Evolutionary conservation across 2,113 vertebrate genomes (phyloP), one percentile per base, ranked within the genome.

Genomic region (Sarotherodon lohbergeri): DNA sequence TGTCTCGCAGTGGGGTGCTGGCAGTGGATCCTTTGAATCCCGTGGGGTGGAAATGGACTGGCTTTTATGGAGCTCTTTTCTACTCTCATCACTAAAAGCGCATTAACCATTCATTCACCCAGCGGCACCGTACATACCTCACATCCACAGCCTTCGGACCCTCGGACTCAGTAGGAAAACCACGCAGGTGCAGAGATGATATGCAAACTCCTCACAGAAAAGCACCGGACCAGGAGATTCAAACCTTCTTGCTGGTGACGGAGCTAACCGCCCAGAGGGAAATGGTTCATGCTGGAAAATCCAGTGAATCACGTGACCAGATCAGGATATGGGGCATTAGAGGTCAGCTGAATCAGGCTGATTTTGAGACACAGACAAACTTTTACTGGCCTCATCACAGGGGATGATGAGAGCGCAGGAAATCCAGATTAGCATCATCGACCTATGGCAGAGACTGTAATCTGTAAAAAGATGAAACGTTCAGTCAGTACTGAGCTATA

Each of bases 321-420:
- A 48, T 46, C 13, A 4, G 14, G 68, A 46, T 7, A 17, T 0
- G 3, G 1, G 63, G n/a, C 39, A 6, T 73, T 46, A 27, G 41
- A 43, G 36, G 11, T n/a, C 32, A 1, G 32, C 10, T 39, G 17
- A 0, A 36, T 66, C 61, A 4, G n/a, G 66, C n/a, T 9, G 7
- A 17, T 3, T 32, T 5, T 61, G 27, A 32, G 56, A 14, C 55
- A 14, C 22, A 29, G 56, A 57, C 57, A 32, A 16, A 32, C 7
- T 9, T 9, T 3, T 17, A 7, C 1, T 61, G 29, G 0, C 1
- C 9, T 34, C 29, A 17, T 19, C 29, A 0, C 29, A 10, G 14
- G 11, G 29, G 29, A 6, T 19, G 1, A 34, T 6, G 59, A 63
- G 14, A 19, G 4, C 36, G 17, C 59, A n/a, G 17, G 3, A 63